Evolutionary conservation across 1,140 invertebrate species (phyloP).

Genomic region (Papilio helenus): DNA sequence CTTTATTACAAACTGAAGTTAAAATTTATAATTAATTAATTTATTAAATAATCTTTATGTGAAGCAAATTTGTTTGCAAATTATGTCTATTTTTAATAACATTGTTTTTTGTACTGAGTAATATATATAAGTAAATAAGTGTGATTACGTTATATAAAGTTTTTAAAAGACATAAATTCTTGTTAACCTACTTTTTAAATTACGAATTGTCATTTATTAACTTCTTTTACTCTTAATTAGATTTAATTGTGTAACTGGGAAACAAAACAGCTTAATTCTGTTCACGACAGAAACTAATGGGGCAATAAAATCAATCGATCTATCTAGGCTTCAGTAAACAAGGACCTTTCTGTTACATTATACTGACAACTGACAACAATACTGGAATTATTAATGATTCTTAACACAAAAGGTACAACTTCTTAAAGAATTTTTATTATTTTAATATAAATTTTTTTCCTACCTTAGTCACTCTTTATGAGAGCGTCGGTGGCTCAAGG

Average conservation of each 20-base stretch:
- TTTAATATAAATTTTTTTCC: too few relatives aligned
- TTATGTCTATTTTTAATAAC: not conserved
- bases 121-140: too few relatives aligned
- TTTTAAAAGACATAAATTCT: too few relatives aligned
- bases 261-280: slow-evolving; percentile 14
- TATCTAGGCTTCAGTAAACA: slow-evolving; percentile 15
- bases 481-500: too few relatives aligned
- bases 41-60: not conserved
- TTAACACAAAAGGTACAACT: too few relatives aligned
- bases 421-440: too few relatives aligned
- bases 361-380: slow-evolving; percentile 2
- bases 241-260: slow-evolving; percentile 5
- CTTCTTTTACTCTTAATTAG: not conserved
- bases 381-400: not conserved
- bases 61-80: not conserved
- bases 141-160: too few relatives aligned
- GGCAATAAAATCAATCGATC: slow-evolving; percentile 21
- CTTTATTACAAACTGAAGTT: not conserved
- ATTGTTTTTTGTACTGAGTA: not conserved
- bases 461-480: too few relatives aligned
- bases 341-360: not conserved
- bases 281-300: slow-evolving; percentile 17
- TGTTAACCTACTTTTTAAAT: too few relatives aligned
- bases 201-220: not conserved
- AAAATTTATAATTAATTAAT: too few relatives aligned